phyloP scores from a whole-genome alignment of 2,888 invertebrate species.

The Andrena minutula region DNA sequence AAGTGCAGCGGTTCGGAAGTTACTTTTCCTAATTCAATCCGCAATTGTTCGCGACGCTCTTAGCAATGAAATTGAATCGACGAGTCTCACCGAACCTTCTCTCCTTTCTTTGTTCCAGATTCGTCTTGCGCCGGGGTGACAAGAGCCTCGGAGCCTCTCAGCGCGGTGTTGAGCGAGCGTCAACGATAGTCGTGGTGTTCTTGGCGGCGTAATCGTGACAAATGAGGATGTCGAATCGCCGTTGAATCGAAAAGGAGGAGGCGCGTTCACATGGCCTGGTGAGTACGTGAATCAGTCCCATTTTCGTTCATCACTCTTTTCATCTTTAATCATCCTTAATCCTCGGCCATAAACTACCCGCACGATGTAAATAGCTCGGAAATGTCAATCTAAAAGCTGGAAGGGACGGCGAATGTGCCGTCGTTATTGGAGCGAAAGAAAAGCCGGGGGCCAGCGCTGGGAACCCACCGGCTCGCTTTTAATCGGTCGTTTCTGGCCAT shows the following conservation, averaged over 20 bases:
- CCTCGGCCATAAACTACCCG: constrained; percentile 68
- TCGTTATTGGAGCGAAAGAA: constrained; percentile 19
- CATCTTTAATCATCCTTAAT: constrained; percentile 74
- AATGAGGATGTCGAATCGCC: constrained; percentile 65
- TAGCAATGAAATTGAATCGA: not conserved
- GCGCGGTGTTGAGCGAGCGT: not conserved
- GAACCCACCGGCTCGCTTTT: constrained; percentile 31
- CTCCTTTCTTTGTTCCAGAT: constrained; percentile 26
- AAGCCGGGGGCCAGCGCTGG: constrained; percentile 15
- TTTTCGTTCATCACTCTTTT: constrained; percentile 72
- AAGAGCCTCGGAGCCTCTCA: not conserved
- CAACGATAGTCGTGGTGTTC: not conserved
- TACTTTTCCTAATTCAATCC: too few relatives aligned
- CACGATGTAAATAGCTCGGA: constrained; percentile 73
- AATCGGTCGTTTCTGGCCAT: constrained; percentile 31
- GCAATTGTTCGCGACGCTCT: not conserved
- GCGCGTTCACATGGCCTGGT: constrained; percentile 62
- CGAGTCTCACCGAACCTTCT: not conserved
- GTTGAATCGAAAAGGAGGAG: constrained; percentile 59
- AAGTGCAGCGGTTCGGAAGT: too few relatives aligned
- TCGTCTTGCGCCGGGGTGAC: not conserved
- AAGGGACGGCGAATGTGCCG: constrained; percentile 64
- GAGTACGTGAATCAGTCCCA: constrained; percentile 64
- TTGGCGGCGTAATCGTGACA: constrained; percentile 58
- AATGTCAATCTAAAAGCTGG: constrained; percentile 73